Base-by-base conservation (phyloP, 2,888 invertebrate species). In the Odontocerum albicorne region DNA sequence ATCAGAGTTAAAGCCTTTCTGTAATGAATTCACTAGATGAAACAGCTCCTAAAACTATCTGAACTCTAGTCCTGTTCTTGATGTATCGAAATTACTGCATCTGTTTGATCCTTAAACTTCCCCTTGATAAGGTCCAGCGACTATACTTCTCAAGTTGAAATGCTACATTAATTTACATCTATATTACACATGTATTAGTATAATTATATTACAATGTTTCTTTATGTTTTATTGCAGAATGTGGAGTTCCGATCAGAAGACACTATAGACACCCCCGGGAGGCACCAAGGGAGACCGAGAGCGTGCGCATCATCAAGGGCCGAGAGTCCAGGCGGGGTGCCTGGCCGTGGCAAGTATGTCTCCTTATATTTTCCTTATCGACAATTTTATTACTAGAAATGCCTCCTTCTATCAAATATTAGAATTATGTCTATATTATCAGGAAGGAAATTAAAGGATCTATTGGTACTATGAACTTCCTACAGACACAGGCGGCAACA, bases 311-410 rank as follows among this genome's bases (percentile, higher is more conserved):
- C 66, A 88, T 90, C 66, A 87, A 85, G 64, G 90, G 90, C 0
- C 82, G 85, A 65, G 87, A 87, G 63, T 88, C 88, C 55, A 84
- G 82, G 57, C 75, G 85, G 64, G 90, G 90, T 15, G 88, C 90
- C 3, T 91, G 90, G 90, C 90, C 91, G 0, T 91, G 90, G 90
- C 90, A 88, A 82, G 88, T 86, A 66, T 32, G 33, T 39, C 27
- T 17, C 20, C 6, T 19, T 3, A 10, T 21, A n/a, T 12, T 39
- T 31, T n/a, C 3, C 2, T 2, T 2, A n/a, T 3, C 7, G 7
- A 10, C 6, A 27, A 27, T 27, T 10, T 27, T 27, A 27, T 27
- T 27, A 4, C 27, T 27, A 10, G 27, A 10, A 10, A 27, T n/a
- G n/a, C n/a, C n/a, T n/a, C n/a, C n/a, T n/a, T n/a, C n/a, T n/a